A percentile compares a stretch with the other conserved stretches of the same genome.
phyloP scores from a whole-genome alignment of 2,888 invertebrate species.

The Limulus polyphemus region DNA sequence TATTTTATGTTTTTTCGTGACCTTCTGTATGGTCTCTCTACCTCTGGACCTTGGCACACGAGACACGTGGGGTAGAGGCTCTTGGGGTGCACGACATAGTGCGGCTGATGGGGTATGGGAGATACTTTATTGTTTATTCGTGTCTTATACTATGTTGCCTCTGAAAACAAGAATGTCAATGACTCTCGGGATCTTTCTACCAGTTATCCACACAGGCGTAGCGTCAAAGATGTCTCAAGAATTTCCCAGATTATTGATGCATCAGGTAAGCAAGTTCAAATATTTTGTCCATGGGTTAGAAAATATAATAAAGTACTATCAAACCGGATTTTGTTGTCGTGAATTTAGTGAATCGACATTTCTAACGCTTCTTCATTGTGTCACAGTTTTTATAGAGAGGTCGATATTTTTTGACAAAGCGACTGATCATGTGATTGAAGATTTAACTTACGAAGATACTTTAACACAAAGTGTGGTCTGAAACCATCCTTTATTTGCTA shows the following conservation, averaged over 20 bases:
- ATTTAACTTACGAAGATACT: no score
- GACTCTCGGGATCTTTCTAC: slow-evolving; percentile 58
- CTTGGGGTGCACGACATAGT: slow-evolving; percentile 22
- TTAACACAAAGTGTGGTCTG: no score
- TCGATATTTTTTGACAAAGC: no score
- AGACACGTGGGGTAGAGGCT: background rate
- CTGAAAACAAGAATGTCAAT: slow-evolving; percentile 67
- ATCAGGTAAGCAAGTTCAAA: background rate
- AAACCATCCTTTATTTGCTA: no score
- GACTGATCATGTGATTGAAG: no score
- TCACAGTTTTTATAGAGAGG: no score
- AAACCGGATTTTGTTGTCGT: no score
- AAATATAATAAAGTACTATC: no score
- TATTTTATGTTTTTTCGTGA: slow-evolving; percentile 31
- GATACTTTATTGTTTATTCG: slow-evolving; percentile 70
- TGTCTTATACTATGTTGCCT: slow-evolving; percentile 75
- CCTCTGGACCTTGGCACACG: slow-evolving; percentile 39
- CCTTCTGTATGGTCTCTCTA: slow-evolving; percentile 42
- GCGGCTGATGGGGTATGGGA: slow-evolving; percentile 76
- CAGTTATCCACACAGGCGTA: slow-evolving; percentile 54
- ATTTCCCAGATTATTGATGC: background rate
- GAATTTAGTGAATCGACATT: no score
- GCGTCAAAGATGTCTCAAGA: slow-evolving; percentile 33
- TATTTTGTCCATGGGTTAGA: no score
- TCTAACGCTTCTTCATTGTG: no score